These are phyloP conservation scores for Falco biarmicus DNA, from an alignment of 2,797 vertebrate species.

Conservation along the genomic window DNA sequence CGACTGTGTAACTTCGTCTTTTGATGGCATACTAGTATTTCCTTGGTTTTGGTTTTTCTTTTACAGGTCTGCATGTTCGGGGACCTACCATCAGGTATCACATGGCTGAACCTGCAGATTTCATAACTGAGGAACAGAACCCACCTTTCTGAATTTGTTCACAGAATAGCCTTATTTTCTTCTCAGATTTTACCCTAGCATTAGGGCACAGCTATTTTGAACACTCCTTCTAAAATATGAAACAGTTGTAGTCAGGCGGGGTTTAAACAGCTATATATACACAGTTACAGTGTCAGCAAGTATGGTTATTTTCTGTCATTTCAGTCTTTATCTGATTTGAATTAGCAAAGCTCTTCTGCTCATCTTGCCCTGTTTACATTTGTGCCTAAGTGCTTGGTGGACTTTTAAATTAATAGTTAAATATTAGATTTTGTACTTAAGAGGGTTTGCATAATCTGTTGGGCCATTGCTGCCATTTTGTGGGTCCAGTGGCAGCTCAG, in stretches of 20 bases:
- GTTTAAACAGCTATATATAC: neutral
- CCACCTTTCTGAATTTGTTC: neutral
- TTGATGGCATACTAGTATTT: neutral
- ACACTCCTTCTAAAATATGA: neutral
- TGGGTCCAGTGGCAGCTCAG: neutral
- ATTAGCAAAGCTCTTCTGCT: neutral
- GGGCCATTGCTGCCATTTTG: neutral
- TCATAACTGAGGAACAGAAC: neutral
- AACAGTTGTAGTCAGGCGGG: neutral
- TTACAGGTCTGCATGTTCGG: neutral
- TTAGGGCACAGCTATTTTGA: neutral
- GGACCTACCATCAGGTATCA: neutral
- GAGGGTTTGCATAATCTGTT: neutral
- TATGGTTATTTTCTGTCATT: neutral
- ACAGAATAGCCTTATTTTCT: neutral
- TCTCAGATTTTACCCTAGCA: neutral
- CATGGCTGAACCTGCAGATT: neutral
- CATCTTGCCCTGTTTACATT: neutral
- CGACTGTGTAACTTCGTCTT: neutral
- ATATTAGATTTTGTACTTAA: neutral
- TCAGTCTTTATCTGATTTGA: neutral
- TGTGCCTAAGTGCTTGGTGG: neutral
- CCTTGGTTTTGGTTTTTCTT: neutral
- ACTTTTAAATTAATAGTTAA: neutral
- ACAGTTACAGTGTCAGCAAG: neutral